Base-by-base conservation (phyloP, 2,888 invertebrate species). In the Deilephila elpenor region DNA sequence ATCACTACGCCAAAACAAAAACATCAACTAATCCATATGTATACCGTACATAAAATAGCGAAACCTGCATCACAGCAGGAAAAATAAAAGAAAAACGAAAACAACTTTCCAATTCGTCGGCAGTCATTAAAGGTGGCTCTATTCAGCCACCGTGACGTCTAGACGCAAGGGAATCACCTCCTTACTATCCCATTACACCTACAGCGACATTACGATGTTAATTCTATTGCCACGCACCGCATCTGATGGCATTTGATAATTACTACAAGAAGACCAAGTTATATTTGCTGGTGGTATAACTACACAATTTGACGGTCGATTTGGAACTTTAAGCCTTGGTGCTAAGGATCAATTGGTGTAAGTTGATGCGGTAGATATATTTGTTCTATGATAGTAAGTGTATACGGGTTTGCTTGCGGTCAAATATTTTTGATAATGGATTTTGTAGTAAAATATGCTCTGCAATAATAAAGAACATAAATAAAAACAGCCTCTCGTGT, bases 201-300 rank as follows among this genome's bases (percentile, higher is more conserved):
- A 87, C 89, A 90, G 86, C 84, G 82, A 87, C 91, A 89, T 91
- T 91, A 86, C 92, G 91, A 92, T 92, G 92, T 84, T 89, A 92
- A 92, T 91, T 80, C 79, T 85, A 88, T 86, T 85, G 86, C 88
- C 85, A 86, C 85, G 85, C 86, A 86, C 86, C 84, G 86, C 87
- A 86, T 81, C 79, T 78, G 83, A 67, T 89, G 88, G 88, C 84
- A 89, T 89, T 88, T 89, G 88, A 89, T 90, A 90, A 90, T 90
- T 90, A 90, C 88, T 80, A 44, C 44, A 51, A 59, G 32, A 20
- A n/a, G 44, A 34, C 51, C 44, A 72, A 25, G n/a, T 72, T 72
- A 59, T 71, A 20, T 17, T 29, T 19, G 29, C 72, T 20, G 19
- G 5, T n/a, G 17, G 5, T 19, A 14, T 8, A 32, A 70, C 4